Base-by-base conservation (phyloP, 2,888 invertebrate genomes). In the Nephrotoma flavescens region DNA sequence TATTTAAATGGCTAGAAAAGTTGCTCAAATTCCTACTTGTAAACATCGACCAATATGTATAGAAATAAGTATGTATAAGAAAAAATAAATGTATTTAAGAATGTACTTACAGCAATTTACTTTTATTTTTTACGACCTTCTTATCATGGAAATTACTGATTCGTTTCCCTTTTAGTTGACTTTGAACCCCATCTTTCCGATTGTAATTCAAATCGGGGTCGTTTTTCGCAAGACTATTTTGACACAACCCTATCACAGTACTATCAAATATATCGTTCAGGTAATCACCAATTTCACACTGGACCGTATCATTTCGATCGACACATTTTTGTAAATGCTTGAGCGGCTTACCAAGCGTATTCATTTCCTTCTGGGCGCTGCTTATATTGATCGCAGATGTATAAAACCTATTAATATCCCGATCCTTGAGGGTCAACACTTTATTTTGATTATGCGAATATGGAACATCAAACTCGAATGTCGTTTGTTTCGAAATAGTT, bases 171-270 rank as follows among this genome's bases (percentile, higher is more conserved):
- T 88, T 83, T 0, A 87, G 85, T 87, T 89, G 88, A 86, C 88
- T 88, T 31, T 89, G 88, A 52, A 88, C 87, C 87, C 87, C 86
- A 4, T 88, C 88, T 83, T 88, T 88, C n/a, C 88, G 83, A 88
- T 87, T 44, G 87, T 90, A 89, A 85, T 87, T 87, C 71, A 88
- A 87, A 88, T 89, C 89, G 71, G 90, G 89, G 88, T 92, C 91
- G 88, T 91, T 90, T 86, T 90, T 89, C 84, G 93, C 92, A 87
- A 95, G 91, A 2, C 91, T 90, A 89, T 94, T 92, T 89, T 94
- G 93, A 87, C 93, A 91, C 89, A 94, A 91, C 88, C 93, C 93
- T 57, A 94, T 93, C 89, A 94, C 94, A 45, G 95, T 93, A n/a
- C 93, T 92, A 88, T 92, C 92, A 86, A 95, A 90, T 89, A 95